Conservation (phyloP, 2,888 invertebrate species). For the Mesochorus sp. region DNA sequence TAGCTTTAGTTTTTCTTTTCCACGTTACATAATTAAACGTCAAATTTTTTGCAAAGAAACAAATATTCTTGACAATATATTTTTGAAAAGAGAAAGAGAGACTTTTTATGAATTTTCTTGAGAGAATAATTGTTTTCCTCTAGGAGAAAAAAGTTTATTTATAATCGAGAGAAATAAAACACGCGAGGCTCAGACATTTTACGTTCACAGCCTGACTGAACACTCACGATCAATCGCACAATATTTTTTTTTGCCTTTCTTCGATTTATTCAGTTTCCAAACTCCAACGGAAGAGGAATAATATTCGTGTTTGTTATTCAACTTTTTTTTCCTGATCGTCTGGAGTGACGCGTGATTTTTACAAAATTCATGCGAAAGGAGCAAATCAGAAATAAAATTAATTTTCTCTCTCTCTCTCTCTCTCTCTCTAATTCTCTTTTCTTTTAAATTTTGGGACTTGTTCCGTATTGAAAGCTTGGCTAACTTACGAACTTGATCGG, state of each 20-base stretch:
- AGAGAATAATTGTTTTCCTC: background rate
- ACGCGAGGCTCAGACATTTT: constrained; percentile 79
- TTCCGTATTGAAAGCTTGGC: too few relatives aligned
- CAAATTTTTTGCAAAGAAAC: constrained; percentile 2
- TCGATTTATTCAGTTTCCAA: constrained; percentile 13
- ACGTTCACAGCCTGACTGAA: constrained; percentile 82
- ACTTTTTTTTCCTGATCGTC: background rate
- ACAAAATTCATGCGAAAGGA: background rate
- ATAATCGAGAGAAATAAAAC: constrained; percentile 57
- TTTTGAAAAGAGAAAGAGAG: background rate
- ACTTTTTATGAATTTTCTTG: background rate
- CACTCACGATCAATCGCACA: constrained; percentile 68
- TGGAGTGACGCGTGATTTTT: background rate
- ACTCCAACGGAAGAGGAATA: too few relatives aligned
- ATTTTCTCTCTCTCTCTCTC: constrained; percentile 5
- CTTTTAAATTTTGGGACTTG: background rate
- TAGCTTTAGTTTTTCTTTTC: constrained; percentile 14
- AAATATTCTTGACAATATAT: constrained; percentile 5
- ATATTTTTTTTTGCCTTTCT: constrained; percentile 14
- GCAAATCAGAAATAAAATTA: too few relatives aligned
- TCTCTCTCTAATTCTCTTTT: background rate
- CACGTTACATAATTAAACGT: background rate
- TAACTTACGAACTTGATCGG: too few relatives aligned
- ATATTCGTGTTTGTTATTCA: too few relatives aligned
- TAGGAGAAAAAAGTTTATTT: background rate